These are phyloP conservation scores for Microcebus griseorufus DNA, from an alignment of 2,113 vertebrate genomes.

Conservation along the genomic window DNA sequence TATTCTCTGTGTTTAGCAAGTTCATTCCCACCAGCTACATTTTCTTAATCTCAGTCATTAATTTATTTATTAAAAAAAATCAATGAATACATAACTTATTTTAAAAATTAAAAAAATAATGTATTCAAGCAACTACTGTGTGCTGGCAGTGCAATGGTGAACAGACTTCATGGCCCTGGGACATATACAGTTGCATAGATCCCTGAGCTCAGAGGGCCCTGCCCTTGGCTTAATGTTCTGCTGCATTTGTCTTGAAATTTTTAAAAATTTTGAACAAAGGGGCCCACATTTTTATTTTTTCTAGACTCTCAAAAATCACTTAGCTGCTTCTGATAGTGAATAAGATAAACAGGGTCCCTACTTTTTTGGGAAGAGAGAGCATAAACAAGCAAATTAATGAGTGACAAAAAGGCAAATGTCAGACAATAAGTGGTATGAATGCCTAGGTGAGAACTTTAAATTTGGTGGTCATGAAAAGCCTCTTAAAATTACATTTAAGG, in stretches of 20 bases:
- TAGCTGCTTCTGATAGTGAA: background rate
- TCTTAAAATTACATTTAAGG: background rate
- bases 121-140: background rate
- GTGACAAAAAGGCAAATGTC: background rate
- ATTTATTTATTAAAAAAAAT: background rate
- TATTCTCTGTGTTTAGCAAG: background rate
- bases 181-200: background rate
- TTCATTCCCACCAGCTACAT: background rate
- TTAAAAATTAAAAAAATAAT: background rate
- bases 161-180: accelerated
- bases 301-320: background rate
- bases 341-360: background rate
- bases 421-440: background rate
- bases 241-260: background rate
- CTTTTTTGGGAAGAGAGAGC: background rate
- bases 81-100: background rate
- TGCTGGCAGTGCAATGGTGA: background rate
- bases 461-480: background rate
- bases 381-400: background rate
- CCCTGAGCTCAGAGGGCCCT: background rate
- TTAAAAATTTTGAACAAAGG: background rate
- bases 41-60: slow-evolving; percentile 24
- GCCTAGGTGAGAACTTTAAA: background rate
- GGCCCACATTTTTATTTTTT: background rate
- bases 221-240: background rate